phyloP scores from a whole-genome alignment of 2,888 invertebrate species.

The Gandaritis pyraliata region DNA sequence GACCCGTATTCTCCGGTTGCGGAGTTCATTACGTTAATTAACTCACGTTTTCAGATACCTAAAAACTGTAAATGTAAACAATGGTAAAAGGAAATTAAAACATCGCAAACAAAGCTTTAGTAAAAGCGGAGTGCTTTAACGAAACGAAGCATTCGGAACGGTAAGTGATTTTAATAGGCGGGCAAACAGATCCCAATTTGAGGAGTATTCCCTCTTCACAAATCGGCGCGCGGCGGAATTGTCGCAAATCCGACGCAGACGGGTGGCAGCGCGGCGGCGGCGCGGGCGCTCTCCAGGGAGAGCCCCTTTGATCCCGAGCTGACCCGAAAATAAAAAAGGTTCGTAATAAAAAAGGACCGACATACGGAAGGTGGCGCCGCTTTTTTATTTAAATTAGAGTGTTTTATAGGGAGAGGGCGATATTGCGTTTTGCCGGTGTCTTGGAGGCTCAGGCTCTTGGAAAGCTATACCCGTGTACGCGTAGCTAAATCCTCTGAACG shows the following conservation, averaged over 20 bases:
- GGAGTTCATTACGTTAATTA: slow-evolving; percentile 42
- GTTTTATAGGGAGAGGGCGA: slow-evolving; percentile 83
- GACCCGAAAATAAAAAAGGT: slow-evolving; percentile 85
- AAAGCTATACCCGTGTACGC: slow-evolving; percentile 63
- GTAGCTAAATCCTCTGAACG: slow-evolving; percentile 62
- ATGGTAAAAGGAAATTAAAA: slow-evolving; percentile 49
- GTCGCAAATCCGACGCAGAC: slow-evolving; percentile 79
- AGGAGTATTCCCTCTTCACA: slow-evolving; percentile 81
- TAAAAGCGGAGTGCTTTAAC: slow-evolving; percentile 60
- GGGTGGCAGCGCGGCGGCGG: slow-evolving; percentile 46
- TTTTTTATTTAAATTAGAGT: slow-evolving; percentile 85
- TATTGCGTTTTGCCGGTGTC: slow-evolving; percentile 82
- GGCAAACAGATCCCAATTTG: slow-evolving; percentile 79
- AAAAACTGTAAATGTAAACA: slow-evolving; percentile 43
- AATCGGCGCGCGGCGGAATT: slow-evolving; percentile 78
- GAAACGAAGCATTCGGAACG: slow-evolving; percentile 61
- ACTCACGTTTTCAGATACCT: slow-evolving; percentile 40
- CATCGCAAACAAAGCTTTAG: slow-evolving; percentile 53
- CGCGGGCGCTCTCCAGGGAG: slow-evolving; percentile 72
- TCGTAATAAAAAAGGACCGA: slow-evolving; percentile 83
- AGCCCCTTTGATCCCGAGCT: slow-evolving; percentile 83
- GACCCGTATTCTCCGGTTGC: slow-evolving; percentile 41
- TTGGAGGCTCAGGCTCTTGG: slow-evolving; percentile 72
- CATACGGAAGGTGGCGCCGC: slow-evolving; percentile 84
- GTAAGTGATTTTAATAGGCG: slow-evolving; percentile 82